Evolutionary conservation across 2,113 vertebrate species (phyloP), one percentile per base, ranked within the genome.

Genomic region (Paramisgurnus dabryanus): DNA sequence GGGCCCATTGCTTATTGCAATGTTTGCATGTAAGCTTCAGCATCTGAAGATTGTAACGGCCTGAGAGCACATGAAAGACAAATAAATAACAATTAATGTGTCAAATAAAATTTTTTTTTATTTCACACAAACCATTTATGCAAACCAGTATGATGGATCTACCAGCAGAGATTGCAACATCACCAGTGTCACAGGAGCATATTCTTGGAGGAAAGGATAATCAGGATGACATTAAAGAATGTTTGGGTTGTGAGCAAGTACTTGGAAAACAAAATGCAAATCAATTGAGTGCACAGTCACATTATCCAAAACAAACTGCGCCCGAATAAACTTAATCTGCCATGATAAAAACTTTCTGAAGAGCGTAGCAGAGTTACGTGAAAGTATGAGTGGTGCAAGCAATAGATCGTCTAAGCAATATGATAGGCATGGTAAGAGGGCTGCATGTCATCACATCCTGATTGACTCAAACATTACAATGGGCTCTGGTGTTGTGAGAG

Each of bases 1-100:
- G 68, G 50, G 57, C 43, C 47, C 69, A 80, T 53, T 79, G 39
- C 49, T 58, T 18, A 34, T 66, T 79, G n/a, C 77, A 69, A 50
- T 79, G 55, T 50, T 69, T 58, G 53, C 77, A 79, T 60, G 66
- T 45, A 4, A 68, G 50, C 53, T 60, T 39, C 15, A 7, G 53
- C 17, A 69, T 34, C 13, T 1, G 50, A 49, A 49, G 45, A 47
- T 68, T 68, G 4, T 68, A 49, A 68, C 1, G 43, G n/a, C 66
- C 10, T 68, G 66, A 27, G 10, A 67, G 43, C n/a, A 68, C 1
- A 68, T 49, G n/a, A 68, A 68, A 68, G 3, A 68, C n/a, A 68
- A 27, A 68, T 68, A 27, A 6, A 47, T 68, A 13, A 47, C 43
- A 67, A 47, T 43, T 41, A 67, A 41, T 3, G 9, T 4, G n/a